These are phyloP conservation scores for Drosophila ezoana DNA, from an alignment of 2,888 invertebrate genomes.

Conservation along the genomic window DNA sequence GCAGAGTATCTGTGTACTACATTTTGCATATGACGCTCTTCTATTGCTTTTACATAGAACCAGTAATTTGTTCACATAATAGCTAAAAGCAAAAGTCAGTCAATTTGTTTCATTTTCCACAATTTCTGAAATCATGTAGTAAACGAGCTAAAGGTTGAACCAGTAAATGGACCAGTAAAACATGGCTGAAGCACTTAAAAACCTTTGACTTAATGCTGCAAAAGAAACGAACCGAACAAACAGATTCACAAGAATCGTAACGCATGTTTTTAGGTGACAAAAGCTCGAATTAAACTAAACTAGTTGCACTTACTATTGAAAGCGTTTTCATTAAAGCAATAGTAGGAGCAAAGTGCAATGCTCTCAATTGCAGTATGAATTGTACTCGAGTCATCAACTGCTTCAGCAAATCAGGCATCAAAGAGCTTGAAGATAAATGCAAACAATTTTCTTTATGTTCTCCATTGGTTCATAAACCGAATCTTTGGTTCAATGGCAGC, in stretches of 20 bases:
- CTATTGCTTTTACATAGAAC: constrained; percentile 7
- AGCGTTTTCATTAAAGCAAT: neutral
- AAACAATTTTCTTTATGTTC: constrained; percentile 4
- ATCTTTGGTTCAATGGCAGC: constrained; percentile 30
- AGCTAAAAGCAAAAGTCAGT: too few species aligned
- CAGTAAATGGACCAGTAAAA: too few species aligned
- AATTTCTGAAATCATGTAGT: too few species aligned
- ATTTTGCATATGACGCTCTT: constrained; percentile 18
- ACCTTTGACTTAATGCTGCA: too few species aligned
- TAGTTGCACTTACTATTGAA: neutral
- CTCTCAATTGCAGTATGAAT: neutral
- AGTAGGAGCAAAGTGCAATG: neutral
- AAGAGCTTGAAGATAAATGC: constrained; percentile 12
- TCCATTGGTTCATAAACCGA: constrained; percentile 24
- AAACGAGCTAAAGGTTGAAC: too few species aligned
- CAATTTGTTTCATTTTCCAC: neutral
- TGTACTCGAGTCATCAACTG: neutral
- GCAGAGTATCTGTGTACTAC: constrained; percentile 18
- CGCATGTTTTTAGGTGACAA: too few species aligned
- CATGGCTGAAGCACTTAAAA: too few species aligned
- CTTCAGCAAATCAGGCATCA: constrained; percentile 1
- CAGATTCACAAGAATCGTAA: too few species aligned
- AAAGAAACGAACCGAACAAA: too few species aligned
- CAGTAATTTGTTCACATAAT: too few species aligned
- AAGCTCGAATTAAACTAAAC: neutral